Percentiles rank a stretch among this genome's conserved stretches.
Evolutionary conservation across 1,140 invertebrate genomes (phyloP).

Genomic region (Bombus haemorrhoidalis): DNA sequence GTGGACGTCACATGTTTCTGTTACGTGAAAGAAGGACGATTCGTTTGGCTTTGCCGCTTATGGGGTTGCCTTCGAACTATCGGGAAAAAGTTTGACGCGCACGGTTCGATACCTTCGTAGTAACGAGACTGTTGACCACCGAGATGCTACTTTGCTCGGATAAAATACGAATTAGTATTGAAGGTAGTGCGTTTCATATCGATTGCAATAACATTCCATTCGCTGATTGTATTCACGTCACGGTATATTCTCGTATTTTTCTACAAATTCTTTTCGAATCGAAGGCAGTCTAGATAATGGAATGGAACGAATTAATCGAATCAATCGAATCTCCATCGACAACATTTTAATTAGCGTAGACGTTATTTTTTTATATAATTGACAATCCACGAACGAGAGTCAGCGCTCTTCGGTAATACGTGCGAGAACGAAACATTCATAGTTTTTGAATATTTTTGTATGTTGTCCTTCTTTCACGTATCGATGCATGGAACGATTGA

Average conservation of each 20-base stretch:
- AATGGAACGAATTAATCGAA: not conserved
- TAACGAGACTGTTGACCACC: slow-evolving; percentile 52
- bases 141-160: slow-evolving; percentile 50
- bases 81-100: slow-evolving; percentile 52
- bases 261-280: slow-evolving; percentile 20
- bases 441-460: not conserved
- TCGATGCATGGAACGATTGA: not conserved
- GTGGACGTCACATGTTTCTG: no score
- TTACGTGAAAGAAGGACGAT: slow-evolving; percentile 23
- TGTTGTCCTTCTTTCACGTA: slow-evolving; percentile 15
- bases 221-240: slow-evolving; percentile 37
- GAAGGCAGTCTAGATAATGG: slow-evolving; percentile 28
- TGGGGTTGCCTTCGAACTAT: slow-evolving; percentile 52
- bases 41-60: slow-evolving; percentile 13
- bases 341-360: not conserved
- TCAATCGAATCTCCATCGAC: not conserved
- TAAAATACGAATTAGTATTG: not conserved
- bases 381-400: slow-evolving; percentile 28
- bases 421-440: not conserved
- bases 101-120: slow-evolving; percentile 26
- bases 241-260: slow-evolving; percentile 28
- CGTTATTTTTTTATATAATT: slow-evolving; percentile 17
- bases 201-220: slow-evolving; percentile 48
- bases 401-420: not conserved
- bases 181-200: slow-evolving; percentile 1